Base-by-base conservation (phyloP, 2,797 vertebrate species). In the Danio aesculapii region DNA sequence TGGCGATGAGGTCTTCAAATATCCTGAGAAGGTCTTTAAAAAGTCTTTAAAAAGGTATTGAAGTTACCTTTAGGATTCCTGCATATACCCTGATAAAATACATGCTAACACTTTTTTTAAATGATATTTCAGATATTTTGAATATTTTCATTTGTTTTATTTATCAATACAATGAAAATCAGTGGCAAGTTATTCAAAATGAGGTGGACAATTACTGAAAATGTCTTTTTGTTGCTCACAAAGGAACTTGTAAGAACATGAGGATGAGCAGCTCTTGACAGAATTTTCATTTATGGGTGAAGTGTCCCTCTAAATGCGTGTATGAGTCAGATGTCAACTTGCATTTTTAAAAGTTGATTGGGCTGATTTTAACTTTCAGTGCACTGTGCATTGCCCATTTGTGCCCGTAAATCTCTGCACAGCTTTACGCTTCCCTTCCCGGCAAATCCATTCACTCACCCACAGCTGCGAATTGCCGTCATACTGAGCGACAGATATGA, bases 361-460 rank as follows among this genome's bases (percentile, higher is more conserved):
- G 19, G 5, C 43, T 64, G 19, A 58, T 46, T 58, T 73, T 49
- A 49, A 74, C 70, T 39, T 72, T 47, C 6, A 44, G 59, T 30
- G 19, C 58, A 30, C 53, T 4, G 43, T 68, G 52, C 43, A 47
- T 58, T 59, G 11, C 30, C 21, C 76, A 52, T 63, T 63, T 53
- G 58, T 79, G 58, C 41, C 58, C 49, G 8, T 63, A 63, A 79
- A 72, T 63, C 68, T 64, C 13, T 41, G 8, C 63, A 67, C 63
- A 77, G 73, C 77, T 78, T 78, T 79, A 72, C 10, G 68, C 58
- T 79, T 63, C 68, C 19, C 44, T 64, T 73, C 50, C 16, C 8
- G 10, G 70, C 70, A 74, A 81, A 74, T 81, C 62, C 43, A 73
- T 80, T 73, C 69, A 46, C 49, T 73, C 59, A 73, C 69, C 78